phyloP scores from a whole-genome alignment of 2,797 vertebrate species.

The Natrix natrix region DNA sequence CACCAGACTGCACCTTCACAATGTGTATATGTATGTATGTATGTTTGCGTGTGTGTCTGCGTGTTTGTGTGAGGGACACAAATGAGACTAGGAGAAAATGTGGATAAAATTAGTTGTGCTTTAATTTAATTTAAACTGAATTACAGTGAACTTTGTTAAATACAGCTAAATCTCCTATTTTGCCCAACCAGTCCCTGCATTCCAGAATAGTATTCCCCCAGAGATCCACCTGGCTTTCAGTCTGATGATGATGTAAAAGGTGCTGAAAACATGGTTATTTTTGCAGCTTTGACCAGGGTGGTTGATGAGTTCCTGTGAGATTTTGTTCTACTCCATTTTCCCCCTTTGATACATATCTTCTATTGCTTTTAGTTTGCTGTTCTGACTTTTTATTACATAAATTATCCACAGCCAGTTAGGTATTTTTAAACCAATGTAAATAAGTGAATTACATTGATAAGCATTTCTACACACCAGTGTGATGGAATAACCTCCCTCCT shows the following conservation, averaged over 20 bases:
- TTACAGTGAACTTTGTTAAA: neutral
- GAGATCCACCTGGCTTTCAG: neutral
- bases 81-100: neutral
- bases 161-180: neutral
- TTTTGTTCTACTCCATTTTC: neutral
- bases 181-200: neutral
- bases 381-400: neutral
- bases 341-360: neutral
- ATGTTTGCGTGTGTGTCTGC: neutral
- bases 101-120: neutral
- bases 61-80: neutral
- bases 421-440: neutral
- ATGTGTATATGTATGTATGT: neutral
- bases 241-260: neutral
- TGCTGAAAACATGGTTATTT: neutral
- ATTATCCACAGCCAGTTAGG: neutral
- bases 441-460: neutral
- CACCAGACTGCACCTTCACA: neutral
- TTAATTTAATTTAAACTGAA: neutral
- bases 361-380: neutral
- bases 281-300: neutral
- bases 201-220: neutral
- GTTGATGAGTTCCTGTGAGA: neutral
- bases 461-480: neutral
- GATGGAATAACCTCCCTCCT: neutral